A percentile compares a stretch with the other conserved stretches of the same genome.
Conservation (phyloP, 2,797 vertebrate genomes). For the Lagocephalus sceleratus region DNA sequence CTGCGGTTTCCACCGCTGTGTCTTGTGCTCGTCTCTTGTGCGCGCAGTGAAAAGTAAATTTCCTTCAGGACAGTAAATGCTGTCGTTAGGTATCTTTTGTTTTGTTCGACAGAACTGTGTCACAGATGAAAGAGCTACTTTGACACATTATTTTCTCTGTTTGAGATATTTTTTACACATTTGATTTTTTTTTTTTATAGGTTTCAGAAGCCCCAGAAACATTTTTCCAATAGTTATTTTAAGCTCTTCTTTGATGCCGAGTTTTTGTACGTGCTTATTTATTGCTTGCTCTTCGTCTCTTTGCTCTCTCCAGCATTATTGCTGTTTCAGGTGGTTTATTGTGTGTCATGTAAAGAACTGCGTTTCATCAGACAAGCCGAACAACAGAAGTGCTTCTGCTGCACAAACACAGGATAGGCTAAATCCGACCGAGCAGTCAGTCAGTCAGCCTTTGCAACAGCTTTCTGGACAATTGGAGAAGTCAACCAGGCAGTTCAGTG, state of each 20-base stretch:
- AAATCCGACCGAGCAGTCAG: slow-evolving; percentile 59
- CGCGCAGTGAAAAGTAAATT: slow-evolving; percentile 57
- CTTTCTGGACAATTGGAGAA: slow-evolving; percentile 61
- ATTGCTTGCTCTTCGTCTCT: slow-evolving; percentile 19
- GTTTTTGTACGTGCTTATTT: slow-evolving; percentile 41
- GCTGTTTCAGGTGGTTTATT: slow-evolving; percentile 76
- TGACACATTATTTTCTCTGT: slow-evolving; percentile 45
- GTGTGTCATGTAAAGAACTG: slow-evolving; percentile 54
- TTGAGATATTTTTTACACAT: slow-evolving; percentile 25
- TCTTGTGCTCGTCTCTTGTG: slow-evolving; percentile 39
- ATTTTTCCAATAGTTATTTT: slow-evolving; percentile 67
- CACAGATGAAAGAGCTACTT: slow-evolving; percentile 67
- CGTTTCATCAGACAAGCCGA: slow-evolving; percentile 55
- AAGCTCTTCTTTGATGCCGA: slow-evolving; percentile 39
- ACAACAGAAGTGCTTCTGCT: slow-evolving; percentile 75
- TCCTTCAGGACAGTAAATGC: slow-evolving; percentile 71
- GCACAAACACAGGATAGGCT: slow-evolving; percentile 67
- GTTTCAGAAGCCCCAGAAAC: slow-evolving; percentile 63
- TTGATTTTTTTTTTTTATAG: slow-evolving; percentile 49
- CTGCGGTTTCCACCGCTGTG: slow-evolving; percentile 50
- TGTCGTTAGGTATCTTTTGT: slow-evolving; percentile 71
- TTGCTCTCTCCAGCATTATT: slow-evolving; percentile 54
- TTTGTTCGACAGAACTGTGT: slow-evolving; percentile 75
- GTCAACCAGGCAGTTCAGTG: slow-evolving; percentile 56
- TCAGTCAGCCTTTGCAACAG: slow-evolving; percentile 56